Evolutionary conservation across 2,113 vertebrate genomes (phyloP).

Genomic region (Melanostigma gelatinosum): DNA sequence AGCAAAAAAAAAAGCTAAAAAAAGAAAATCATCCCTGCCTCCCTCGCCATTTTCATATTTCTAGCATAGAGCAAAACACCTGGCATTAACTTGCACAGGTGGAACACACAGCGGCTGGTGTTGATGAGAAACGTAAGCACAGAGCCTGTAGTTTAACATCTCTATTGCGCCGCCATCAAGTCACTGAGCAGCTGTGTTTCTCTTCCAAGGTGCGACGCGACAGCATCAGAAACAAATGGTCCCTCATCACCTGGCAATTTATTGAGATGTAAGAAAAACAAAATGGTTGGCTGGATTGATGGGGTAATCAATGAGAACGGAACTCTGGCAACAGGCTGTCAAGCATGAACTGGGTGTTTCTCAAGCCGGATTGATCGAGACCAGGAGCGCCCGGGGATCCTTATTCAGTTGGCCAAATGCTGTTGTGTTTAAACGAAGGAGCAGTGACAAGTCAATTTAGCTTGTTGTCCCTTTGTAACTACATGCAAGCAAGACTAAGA

Average conservation of each 20-base stretch:
- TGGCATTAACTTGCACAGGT: slow-evolving; percentile 20
- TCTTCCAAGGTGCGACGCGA: slow-evolving; percentile 42
- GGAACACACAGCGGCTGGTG: slow-evolving; percentile 45
- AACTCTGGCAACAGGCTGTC: slow-evolving; percentile 57
- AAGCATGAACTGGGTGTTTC: slow-evolving; percentile 63
- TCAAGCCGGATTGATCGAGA: slow-evolving; percentile 57
- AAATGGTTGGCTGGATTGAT: slow-evolving; percentile 49
- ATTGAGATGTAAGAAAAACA: slow-evolving; percentile 44
- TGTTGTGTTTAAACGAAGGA: slow-evolving; percentile 31
- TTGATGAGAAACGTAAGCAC: slow-evolving; percentile 24
- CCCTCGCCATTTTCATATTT: slow-evolving; percentile 9
- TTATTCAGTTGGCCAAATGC: slow-evolving; percentile 46
- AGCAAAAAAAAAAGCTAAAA: neutral
- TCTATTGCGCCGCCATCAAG: slow-evolving; percentile 22
- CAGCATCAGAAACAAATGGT: slow-evolving; percentile 52
- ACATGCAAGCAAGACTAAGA: neutral
- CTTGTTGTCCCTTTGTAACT: neutral
- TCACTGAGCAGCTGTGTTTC: neutral
- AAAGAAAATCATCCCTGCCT: neutral
- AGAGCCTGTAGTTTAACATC: slow-evolving; percentile 24
- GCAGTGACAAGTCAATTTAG: slow-evolving; percentile 30
- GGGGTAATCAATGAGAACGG: slow-evolving; percentile 64
- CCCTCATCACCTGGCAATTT: slow-evolving; percentile 47
- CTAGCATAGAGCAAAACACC: slow-evolving; percentile 23
- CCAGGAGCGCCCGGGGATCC: slow-evolving; percentile 27